These are phyloP conservation scores for Cerceris ruficornis DNA, from an alignment of 2,888 invertebrate species.

Conservation along the genomic window DNA sequence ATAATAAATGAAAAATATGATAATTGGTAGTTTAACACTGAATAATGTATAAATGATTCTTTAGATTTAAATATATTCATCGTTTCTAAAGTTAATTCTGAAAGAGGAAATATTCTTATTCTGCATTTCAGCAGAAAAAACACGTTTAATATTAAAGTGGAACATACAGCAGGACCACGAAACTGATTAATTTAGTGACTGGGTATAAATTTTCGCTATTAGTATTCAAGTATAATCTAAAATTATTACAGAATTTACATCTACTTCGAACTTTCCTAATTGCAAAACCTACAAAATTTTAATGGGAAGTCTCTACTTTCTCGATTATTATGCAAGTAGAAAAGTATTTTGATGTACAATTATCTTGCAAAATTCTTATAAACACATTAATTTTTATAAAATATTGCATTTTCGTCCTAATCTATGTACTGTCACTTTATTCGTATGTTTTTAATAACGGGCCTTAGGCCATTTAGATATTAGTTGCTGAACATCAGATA, in stretches of 20 bases:
- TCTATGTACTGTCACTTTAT: slow-evolving; percentile 35
- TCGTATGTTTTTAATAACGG: slow-evolving; percentile 31
- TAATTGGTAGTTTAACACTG: slow-evolving; percentile 51
- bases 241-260: slow-evolving; percentile 13
- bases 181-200: slow-evolving; percentile 29
- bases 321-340: slow-evolving; percentile 47
- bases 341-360: slow-evolving; percentile 56
- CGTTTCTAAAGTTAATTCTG: slow-evolving; percentile 41
- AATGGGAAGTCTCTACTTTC: slow-evolving; percentile 25
- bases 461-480: slow-evolving; percentile 30
- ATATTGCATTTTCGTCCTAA: slow-evolving; percentile 54
- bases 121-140: slow-evolving; percentile 28
- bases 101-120: slow-evolving; percentile 46
- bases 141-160: slow-evolving; percentile 29
- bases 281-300: slow-evolving; percentile 19
- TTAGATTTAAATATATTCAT: slow-evolving; percentile 48
- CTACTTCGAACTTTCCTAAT: slow-evolving; percentile 24
- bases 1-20: slow-evolving; percentile 49
- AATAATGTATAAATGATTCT: slow-evolving; percentile 59
- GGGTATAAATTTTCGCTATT: slow-evolving; percentile 23
- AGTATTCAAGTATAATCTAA: slow-evolving; percentile 28
- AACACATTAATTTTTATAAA: slow-evolving; percentile 60
- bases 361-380: slow-evolving; percentile 43
- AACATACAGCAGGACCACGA: slow-evolving; percentile 25
- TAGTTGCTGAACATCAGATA: slow-evolving; percentile 12